Evolutionary conservation across 2,113 vertebrate genomes (phyloP).

Genomic region (Oriolus oriolus): DNA sequence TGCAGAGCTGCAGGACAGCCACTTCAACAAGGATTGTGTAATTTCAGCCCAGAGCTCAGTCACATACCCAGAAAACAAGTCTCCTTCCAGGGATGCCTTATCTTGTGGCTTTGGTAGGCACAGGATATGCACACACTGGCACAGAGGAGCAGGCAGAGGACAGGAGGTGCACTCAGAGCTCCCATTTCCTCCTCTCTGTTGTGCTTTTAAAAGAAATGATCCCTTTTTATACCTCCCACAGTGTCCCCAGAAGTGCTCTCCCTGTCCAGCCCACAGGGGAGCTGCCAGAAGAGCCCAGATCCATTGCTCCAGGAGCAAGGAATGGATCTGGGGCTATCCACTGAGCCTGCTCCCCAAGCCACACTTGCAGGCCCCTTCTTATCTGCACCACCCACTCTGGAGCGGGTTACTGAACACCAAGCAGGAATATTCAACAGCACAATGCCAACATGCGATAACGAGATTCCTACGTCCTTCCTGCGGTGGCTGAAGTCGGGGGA

Average conservation of each 20-base stretch:
- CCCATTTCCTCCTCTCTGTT: not conserved
- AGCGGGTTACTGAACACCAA: not conserved
- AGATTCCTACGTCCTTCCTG: not conserved
- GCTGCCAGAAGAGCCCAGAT: not conserved
- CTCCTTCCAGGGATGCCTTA: not conserved
- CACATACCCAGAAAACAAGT: not conserved
- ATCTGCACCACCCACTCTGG: not conserved
- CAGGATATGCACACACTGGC: not conserved
- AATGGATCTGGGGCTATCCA: not conserved
- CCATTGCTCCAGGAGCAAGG: not conserved
- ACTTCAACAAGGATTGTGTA: not conserved
- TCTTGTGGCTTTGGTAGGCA: not conserved
- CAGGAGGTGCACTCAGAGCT: not conserved
- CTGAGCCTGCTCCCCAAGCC: not conserved
- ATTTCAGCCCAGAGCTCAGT: not conserved
- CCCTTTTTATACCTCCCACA: not conserved
- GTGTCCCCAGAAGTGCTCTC: not conserved
- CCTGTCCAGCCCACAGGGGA: not conserved
- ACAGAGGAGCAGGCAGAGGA: not conserved
- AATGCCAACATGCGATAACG: fast-evolving
- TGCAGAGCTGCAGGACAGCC: not conserved
- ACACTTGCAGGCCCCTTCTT: not conserved
- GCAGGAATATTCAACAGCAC: not conserved
- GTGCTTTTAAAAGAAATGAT: not conserved
- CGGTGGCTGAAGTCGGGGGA: not conserved